Conservation (phyloP, 2,888 invertebrate species). For the Xylophagus ater region DNA sequence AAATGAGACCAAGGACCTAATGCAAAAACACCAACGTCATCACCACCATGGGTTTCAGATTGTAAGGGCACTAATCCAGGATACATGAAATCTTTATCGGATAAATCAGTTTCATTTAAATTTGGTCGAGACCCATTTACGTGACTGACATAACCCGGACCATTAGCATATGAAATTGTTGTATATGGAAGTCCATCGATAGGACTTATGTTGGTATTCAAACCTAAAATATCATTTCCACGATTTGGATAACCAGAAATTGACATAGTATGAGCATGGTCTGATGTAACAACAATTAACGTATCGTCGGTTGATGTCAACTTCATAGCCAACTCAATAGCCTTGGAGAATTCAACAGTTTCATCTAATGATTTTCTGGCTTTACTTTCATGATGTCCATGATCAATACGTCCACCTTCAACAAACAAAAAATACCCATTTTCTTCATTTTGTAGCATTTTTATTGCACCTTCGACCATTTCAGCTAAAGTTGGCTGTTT, state of each 20-base stretch:
- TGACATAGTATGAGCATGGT: conserved; percentile 66
- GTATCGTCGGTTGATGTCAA: conserved; percentile 60
- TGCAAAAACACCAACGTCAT: conserved; percentile 66
- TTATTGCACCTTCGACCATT: conserved; percentile 53
- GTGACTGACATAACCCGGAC: conserved; percentile 47
- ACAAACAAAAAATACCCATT: conserved; percentile 51
- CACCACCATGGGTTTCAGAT: conserved; percentile 63
- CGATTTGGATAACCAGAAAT: conserved; percentile 58
- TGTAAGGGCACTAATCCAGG: conserved; percentile 50
- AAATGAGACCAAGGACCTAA: conserved; percentile 32
- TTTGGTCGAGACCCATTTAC: too few relatives aligned
- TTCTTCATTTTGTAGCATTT: conserved; percentile 43
- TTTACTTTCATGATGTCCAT: conserved; percentile 58
- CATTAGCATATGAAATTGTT: conserved; percentile 62
- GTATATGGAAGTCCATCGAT: conserved; percentile 50
- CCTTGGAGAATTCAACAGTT: conserved; percentile 60
- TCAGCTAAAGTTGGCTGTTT: conserved; percentile 51
- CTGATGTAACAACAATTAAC: conserved; percentile 64
- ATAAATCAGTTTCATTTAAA: conserved; percentile 24
- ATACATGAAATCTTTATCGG: conserved; percentile 37
- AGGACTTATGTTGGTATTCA: conserved; percentile 26
- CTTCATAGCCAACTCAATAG: conserved; percentile 48
- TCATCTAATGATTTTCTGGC: conserved; percentile 63
- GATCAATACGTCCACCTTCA: conserved; percentile 60
- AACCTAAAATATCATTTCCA: conserved; percentile 44